Percentiles rank a stretch among this genome's conserved stretches.
Evolutionary conservation across 1,140 invertebrate genomes (phyloP).

Genomic region (Lucilia sericata): DNA sequence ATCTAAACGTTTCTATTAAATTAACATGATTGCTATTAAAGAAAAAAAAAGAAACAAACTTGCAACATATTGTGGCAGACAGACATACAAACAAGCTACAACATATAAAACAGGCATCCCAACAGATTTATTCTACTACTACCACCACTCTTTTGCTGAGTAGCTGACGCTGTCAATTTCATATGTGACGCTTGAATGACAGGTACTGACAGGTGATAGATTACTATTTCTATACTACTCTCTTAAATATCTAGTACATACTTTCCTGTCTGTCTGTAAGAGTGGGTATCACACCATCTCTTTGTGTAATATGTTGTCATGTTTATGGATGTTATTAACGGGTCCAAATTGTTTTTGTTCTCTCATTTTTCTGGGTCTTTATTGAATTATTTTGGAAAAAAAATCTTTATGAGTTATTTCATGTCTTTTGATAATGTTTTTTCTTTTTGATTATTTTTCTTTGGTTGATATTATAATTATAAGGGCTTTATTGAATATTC

Average conservation of each 20-base stretch:
- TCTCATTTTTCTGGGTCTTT: constrained; percentile 9
- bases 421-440: constrained; percentile 19
- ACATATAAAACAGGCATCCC: background rate
- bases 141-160: background rate
- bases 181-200: constrained; percentile 65
- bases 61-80: constrained; percentile 34
- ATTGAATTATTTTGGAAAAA: background rate
- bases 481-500: background rate
- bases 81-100: too few species aligned
- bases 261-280: background rate
- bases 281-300: background rate
- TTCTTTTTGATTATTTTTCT: background rate
- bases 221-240: constrained; percentile 50
- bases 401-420: constrained; percentile 33
- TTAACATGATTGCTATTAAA: too few species aligned
- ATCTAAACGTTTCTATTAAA: background rate
- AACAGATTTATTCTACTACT: too few species aligned
- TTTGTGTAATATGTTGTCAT: background rate
- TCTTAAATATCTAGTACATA: background rate
- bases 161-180: constrained; percentile 59
- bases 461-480: background rate
- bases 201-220: constrained; percentile 68
- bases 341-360: constrained; percentile 8
- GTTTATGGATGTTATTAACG: background rate
- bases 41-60: background rate